These are phyloP conservation scores for Calameuta idolon DNA, from an alignment of 2,888 invertebrate species.

Conservation along the genomic window DNA sequence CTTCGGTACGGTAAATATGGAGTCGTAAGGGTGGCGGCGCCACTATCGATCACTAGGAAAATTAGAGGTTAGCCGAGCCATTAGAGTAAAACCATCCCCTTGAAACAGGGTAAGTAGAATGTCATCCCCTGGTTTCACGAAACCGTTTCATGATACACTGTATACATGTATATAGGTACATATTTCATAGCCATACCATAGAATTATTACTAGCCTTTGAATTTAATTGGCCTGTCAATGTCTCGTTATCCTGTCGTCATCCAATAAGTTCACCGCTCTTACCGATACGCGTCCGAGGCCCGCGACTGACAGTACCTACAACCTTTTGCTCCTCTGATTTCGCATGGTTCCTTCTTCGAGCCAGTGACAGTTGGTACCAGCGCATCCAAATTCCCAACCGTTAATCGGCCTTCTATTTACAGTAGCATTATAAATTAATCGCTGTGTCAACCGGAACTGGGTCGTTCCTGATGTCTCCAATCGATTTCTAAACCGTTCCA, in stretches of 20 bases:
- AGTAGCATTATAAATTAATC: constrained; percentile 48
- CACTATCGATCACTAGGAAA: constrained; percentile 36
- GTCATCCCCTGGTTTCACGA: background rate
- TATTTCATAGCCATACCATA: constrained; percentile 26
- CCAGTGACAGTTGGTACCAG: constrained; percentile 60
- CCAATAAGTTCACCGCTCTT: background rate
- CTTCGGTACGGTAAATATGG: background rate
- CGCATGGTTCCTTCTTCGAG: constrained; percentile 22
- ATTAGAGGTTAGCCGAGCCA: constrained; percentile 39
- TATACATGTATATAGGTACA: background rate
- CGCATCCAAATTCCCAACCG: constrained; percentile 13
- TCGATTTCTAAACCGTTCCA: constrained; percentile 4
- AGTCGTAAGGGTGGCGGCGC: background rate
- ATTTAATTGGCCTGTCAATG: constrained; percentile 63
- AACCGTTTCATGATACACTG: background rate
- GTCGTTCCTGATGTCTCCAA: background rate
- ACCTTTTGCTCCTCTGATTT: background rate
- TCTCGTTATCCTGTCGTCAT: constrained; percentile 27
- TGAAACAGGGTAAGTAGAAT: constrained; percentile 12
- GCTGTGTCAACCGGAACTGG: constrained; percentile 33
- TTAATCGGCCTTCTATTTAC: constrained; percentile 9
- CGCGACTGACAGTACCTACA: background rate
- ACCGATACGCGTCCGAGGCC: background rate
- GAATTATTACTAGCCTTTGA: constrained; percentile 55
- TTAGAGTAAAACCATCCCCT: constrained; percentile 26